Evolutionary conservation across 2,888 invertebrate genomes (phyloP).

Genomic region (Sesia bembeciformis): DNA sequence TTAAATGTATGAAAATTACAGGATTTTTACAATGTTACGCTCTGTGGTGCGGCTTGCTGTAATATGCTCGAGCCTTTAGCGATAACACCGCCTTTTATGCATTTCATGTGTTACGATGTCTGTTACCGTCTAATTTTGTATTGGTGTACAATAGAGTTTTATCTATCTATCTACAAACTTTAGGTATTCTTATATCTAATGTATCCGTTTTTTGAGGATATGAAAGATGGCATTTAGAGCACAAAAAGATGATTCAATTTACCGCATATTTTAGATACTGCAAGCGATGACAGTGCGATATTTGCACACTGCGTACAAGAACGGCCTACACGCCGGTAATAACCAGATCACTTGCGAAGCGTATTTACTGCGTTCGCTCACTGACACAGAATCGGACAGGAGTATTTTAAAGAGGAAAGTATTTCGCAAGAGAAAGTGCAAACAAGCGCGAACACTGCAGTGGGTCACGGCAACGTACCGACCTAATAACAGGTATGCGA

Average conservation of each 20-base stretch:
- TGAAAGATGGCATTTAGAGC: neutral
- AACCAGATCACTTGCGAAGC: constrained; percentile 42
- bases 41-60: no score
- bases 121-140: no score
- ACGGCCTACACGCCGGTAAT: constrained; percentile 54
- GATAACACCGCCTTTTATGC: no score
- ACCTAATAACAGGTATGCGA: constrained; percentile 19
- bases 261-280: constrained; percentile 28
- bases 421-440: constrained; percentile 29
- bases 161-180: no score
- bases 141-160: no score
- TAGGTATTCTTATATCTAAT: no score
- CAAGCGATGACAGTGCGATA: constrained; percentile 58
- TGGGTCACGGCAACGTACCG: constrained; percentile 46
- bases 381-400: constrained; percentile 29
- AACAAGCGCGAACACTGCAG: constrained; percentile 41
- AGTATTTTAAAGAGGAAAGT: constrained; percentile 23
- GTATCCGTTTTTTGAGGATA: neutral
- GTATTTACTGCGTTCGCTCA: constrained; percentile 47
- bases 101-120: no score
- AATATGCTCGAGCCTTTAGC: no score
- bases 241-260: no score
- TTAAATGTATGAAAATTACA: no score
- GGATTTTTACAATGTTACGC: no score
- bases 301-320: constrained; percentile 59